Base-by-base conservation (phyloP, 1,140 invertebrate genomes). In the Paramacrobiotus metropolitanus region DNA sequence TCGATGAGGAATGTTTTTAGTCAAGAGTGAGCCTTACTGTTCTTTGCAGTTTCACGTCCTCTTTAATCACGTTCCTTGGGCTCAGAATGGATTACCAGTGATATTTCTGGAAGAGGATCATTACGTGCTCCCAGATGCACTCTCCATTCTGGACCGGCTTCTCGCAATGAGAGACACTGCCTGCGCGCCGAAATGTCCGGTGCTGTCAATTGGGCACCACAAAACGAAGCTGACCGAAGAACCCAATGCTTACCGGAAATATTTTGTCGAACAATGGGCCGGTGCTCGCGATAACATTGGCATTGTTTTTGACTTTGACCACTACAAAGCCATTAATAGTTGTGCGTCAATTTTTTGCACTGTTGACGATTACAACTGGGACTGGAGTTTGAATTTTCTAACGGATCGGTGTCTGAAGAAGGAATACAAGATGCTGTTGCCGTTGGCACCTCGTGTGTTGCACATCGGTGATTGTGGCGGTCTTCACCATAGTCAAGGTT, bases 321-420 rank as follows among this genome's bases (percentile, higher is more conserved):
- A 88, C 1, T 98, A 90, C 89, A 77, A 79, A 29, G 78, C 83
- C 65, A 81, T 97, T 44, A 81, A 83, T 68, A 79, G 78, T 44
- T 89, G 91, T 74, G 81, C 83, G 1, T 76, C 9, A 40, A 40
- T 71, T 68, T 97, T 97, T 73, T 98, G 94, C 74, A 81, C 82
- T 2, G 95, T 90, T 76, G 94, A 98, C 71, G 93, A 98, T 70
- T 98, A 98, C 74, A 98, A 97, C 72, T 98, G 93, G 93, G 92
- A 98, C 68, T 97, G 93, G 86, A 92, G 88, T 28, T 73, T 97
- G 64, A 83, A 95, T 65, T 84, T 93, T 72, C 78, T 96, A 15
- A 89, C 86, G 24, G 83, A 87, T 69, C 82, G 83, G 64, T 91
- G 91, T 73, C 74, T 90, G 62, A 66, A 73, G 28, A 66, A 67